phyloP scores from a whole-genome alignment of 1,140 invertebrate genomes.

The Pogonomyrmex californicus region DNA sequence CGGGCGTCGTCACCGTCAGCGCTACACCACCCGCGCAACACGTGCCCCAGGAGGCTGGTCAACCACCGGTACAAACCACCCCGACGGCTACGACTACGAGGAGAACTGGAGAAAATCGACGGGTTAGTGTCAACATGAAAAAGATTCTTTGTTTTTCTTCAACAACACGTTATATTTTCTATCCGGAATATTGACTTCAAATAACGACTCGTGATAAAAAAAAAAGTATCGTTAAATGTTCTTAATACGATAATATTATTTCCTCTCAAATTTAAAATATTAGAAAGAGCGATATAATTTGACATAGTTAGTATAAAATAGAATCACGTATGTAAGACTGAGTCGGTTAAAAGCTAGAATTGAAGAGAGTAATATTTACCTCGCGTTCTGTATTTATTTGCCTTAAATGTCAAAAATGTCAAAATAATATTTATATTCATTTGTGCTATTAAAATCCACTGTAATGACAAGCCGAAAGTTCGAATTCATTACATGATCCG shows the following conservation, averaged over 20 bases:
- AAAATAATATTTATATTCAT: no score
- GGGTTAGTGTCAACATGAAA: slow-evolving; percentile 80
- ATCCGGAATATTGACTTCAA: background rate
- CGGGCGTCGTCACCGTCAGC: slow-evolving; percentile 85
- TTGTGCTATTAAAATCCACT: background rate
- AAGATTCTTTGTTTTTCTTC: background rate
- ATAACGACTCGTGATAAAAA: background rate
- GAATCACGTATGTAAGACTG: background rate
- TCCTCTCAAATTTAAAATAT: background rate
- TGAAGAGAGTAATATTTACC: background rate
- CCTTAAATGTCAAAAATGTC: background rate
- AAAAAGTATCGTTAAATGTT: background rate
- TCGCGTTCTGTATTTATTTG: background rate
- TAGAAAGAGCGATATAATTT: background rate
- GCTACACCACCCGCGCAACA: slow-evolving; percentile 85
- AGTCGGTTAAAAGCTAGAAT: background rate
- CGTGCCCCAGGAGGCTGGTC: slow-evolving; percentile 86
- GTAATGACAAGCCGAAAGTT: background rate
- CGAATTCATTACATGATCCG: background rate
- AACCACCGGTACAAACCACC: slow-evolving; percentile 84
- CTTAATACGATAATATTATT: background rate
- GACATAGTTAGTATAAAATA: background rate
- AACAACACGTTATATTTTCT: background rate
- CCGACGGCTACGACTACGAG: slow-evolving; percentile 78
- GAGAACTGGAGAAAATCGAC: slow-evolving; percentile 85